Conservation (phyloP, 2,113 vertebrate genomes). For the Macquaria ambigua region DNA sequence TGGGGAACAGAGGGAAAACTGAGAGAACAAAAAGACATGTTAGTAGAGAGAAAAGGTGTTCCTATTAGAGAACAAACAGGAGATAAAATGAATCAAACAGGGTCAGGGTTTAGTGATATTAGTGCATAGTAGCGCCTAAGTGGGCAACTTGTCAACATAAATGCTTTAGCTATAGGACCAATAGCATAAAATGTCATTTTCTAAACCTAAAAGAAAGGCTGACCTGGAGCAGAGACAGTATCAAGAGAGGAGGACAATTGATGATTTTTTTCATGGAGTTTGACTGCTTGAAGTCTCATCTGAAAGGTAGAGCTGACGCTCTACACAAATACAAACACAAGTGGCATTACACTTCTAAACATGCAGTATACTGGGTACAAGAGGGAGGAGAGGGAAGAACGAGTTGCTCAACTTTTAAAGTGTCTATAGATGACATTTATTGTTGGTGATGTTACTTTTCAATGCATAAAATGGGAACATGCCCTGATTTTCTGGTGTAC, state of each 20-base stretch:
- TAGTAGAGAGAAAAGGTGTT: neutral
- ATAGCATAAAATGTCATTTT: neutral
- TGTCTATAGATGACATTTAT: neutral
- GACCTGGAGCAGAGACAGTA: neutral
- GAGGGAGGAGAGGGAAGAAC: neutral
- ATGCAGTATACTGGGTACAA: neutral
- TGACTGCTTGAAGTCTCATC: neutral
- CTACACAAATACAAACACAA: neutral
- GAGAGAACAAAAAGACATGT: neutral
- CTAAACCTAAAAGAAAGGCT: neutral
- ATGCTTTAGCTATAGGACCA: neutral
- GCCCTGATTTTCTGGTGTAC: neutral
- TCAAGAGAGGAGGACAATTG: neutral
- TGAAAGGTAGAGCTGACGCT: neutral
- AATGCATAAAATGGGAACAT: neutral
- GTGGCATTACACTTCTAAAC: neutral
- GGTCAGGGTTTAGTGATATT: neutral
- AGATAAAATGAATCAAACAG: neutral
- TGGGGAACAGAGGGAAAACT: neutral
- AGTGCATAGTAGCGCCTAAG: neutral
- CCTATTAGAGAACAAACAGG: neutral
- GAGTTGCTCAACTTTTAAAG: neutral
- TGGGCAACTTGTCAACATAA: neutral
- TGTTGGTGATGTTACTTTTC: neutral
- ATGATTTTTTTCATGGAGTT: too few relatives aligned